Evolutionary conservation across 2,888 invertebrate genomes (phyloP), one percentile per base, ranked within the genome.

Genomic region (Acronicta psi): DNA sequence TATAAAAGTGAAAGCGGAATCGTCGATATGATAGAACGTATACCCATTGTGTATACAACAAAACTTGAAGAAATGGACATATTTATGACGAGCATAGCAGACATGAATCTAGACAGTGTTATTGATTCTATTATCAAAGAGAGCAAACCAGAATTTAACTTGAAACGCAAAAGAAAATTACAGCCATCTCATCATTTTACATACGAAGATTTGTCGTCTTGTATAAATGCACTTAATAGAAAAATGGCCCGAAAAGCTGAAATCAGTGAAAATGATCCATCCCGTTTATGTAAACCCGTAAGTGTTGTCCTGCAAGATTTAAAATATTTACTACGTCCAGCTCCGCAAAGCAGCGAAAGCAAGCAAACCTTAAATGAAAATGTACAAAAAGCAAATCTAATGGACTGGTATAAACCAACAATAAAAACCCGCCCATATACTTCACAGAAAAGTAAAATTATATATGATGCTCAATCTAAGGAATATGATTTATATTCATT

Each of bases 21-120:
- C 23, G 17, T 9, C 14, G 49, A 38, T 1, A n/a, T 36, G n/a
- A 31, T 34, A 9, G 9, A 29, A 5, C 37, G n/a, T 20, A 9
- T 13, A 16, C 34, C 52, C 0, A 23, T 72, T 17, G 56, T 67
- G 1, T 69, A 67, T 46, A 72, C 69, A 10, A 69, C 69, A 8
- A 69, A 44, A 72, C 34, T 72, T 36, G 47, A 69, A 10, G 18
- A 72, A 5, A 72, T 69, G 73, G 14, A 41, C 0, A 44, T 61
- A 14, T 56, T 69, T 17, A 67, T 41, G 5, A 18, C 6, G 2
- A 41, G 23, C n/a, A 14, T 31, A 16, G 11, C n/a, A 3, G 10
- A 34, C 16, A 44, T 43, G 45, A 14, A 31, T 2, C 16, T 29
- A 2, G 11, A 17, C 13, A 23, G 13, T 0, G n/a, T 72, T 25